These are phyloP conservation scores for Ornithoptera priamus DNA, from an alignment of 2,888 invertebrate genomes.

Conservation along the genomic window DNA sequence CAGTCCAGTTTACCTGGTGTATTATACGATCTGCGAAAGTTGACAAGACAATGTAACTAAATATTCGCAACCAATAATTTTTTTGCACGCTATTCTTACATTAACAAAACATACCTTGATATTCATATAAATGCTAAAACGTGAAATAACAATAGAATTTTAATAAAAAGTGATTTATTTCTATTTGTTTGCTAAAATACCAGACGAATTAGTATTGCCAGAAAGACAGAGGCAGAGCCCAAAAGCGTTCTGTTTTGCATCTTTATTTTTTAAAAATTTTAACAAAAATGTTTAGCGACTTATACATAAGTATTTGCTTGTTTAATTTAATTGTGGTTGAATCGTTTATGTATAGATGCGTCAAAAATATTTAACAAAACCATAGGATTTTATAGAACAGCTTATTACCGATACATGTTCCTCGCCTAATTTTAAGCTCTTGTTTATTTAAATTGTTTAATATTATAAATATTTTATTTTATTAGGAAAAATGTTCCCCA, in stretches of 20 bases:
- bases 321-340: neutral
- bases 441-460: too few species aligned
- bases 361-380: too few species aligned
- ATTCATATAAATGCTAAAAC: slow-evolving; percentile 42
- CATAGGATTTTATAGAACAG: too few species aligned
- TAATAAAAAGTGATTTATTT: slow-evolving; percentile 46
- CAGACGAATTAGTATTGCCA: slow-evolving; percentile 45
- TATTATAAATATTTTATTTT: too few species aligned
- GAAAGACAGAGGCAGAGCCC: slow-evolving; percentile 9
- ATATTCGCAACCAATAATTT: slow-evolving; percentile 22
- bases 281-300: neutral
- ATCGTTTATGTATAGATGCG: neutral
- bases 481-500: too few species aligned
- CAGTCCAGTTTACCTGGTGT: slow-evolving; percentile 71
- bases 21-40: slow-evolving; percentile 61
- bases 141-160: slow-evolving; percentile 51
- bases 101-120: slow-evolving; percentile 43
- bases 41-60: slow-evolving; percentile 38
- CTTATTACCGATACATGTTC: too few species aligned
- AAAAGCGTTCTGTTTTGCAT: neutral
- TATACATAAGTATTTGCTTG: neutral
- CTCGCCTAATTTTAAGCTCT: too few species aligned
- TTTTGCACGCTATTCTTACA: neutral
- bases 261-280: neutral
- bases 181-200: slow-evolving; percentile 60